These are phyloP conservation scores for Rhadinocentrus ornatus DNA, from an alignment of 2,797 vertebrate genomes.

Conservation along the genomic window DNA sequence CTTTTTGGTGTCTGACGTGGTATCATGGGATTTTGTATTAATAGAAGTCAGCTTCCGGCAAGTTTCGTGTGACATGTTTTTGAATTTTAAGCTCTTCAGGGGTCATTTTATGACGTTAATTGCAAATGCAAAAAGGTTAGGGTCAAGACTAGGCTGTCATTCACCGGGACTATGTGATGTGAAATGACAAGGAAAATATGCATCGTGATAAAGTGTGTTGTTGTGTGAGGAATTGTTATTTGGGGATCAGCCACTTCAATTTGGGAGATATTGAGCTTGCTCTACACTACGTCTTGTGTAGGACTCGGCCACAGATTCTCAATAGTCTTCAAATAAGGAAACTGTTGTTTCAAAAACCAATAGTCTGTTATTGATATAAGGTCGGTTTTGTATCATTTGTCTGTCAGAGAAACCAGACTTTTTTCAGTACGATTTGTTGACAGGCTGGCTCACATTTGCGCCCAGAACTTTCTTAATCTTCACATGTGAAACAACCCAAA, in stretches of 20 bases:
- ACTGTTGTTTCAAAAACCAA: background rate
- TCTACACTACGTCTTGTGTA: background rate
- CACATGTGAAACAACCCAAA: background rate
- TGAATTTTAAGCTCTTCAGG: background rate
- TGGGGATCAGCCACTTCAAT: background rate
- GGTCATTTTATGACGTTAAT: background rate
- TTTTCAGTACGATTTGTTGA: background rate
- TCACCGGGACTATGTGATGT: background rate
- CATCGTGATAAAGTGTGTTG: background rate
- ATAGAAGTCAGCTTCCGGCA: background rate
- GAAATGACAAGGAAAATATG: background rate
- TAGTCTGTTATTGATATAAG: background rate
- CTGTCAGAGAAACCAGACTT: background rate
- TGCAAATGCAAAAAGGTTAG: background rate
- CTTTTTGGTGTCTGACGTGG: slow-evolving; percentile 2
- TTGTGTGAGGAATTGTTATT: background rate
- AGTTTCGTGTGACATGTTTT: background rate
- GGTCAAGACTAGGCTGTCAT: background rate
- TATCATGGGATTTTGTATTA: slow-evolving; percentile 1
- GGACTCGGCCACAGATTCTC: background rate
- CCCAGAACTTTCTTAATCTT: background rate
- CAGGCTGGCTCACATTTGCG: background rate
- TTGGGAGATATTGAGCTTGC: background rate
- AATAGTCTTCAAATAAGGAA: background rate
- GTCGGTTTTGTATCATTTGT: background rate